A percentile compares a stretch with the other conserved stretches of the same genome.
These are phyloP conservation scores for Tapirus indicus DNA, from an alignment of 2,797 vertebrate species.

Conservation along the genomic window DNA sequence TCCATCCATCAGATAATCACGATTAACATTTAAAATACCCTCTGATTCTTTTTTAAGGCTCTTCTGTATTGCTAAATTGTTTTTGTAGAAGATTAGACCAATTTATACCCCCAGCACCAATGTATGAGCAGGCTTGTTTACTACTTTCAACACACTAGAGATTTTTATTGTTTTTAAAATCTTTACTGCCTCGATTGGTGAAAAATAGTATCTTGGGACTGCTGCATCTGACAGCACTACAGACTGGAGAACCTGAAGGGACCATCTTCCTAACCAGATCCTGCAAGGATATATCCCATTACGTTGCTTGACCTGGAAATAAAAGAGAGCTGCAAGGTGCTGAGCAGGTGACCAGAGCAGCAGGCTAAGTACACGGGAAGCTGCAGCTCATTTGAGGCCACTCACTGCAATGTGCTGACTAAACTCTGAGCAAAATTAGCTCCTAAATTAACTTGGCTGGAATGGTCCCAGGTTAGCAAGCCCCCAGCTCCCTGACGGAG, in stretches of 20 bases:
- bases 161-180: neutral
- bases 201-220: neutral
- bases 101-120: neutral
- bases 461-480: neutral
- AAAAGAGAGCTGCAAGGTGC: neutral
- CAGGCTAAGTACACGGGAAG: neutral
- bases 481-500: neutral
- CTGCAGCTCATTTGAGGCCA: neutral
- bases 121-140: neutral
- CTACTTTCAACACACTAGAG: neutral
- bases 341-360: neutral
- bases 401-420: neutral
- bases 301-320: neutral
- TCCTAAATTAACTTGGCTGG: neutral
- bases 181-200: neutral
- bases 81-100: neutral
- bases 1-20: neutral
- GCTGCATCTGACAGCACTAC: neutral
- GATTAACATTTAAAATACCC: neutral
- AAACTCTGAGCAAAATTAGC: neutral
- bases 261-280: neutral
- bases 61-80: neutral
- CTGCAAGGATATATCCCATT: neutral
- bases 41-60: neutral
- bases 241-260: neutral